Base-by-base conservation (phyloP, 2,113 vertebrate genomes). In the Arenaria interpres region DNA sequence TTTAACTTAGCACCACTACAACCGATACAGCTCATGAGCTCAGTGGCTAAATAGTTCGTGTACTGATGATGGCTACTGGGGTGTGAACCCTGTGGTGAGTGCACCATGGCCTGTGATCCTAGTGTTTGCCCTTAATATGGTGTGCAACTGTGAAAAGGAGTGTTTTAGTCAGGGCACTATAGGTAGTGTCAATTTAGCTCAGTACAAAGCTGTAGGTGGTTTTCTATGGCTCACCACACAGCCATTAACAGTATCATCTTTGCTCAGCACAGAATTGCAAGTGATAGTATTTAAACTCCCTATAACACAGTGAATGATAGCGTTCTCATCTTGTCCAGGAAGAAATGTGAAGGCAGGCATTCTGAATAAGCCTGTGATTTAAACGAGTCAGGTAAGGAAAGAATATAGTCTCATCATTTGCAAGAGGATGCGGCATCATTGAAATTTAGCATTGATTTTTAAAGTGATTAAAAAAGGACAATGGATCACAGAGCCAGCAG, bases 91-190 rank as follows among this genome's bases (percentile, higher is more conserved):
- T 66, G 53, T 64, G 30, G 16, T 35, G 74, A 66, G 50, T 53
- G 48, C 16, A 19, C 72, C 41, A 22, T 32, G 59, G 59, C 69
- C 89, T 81, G 10, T 62, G 64, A 78, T 94, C 50, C 62, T 76
- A 76, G 33, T 78, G 18, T 73, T 89, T 94, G 57, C 85, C 91
- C 93, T 97, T 97, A 95, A 94, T 82, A 63, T 6, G 23, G 66
- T 91, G 80, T 43, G 62, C 95, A 94, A 79, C 96, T 97, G 96
- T 96, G 97, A 97, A 97, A 97, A 95, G 82, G 88, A 97, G 81
- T 85, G 78, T 79, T 96, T 97, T 84, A 97, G 89, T 91, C 92
- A 72, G 18, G 45, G 33, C 35, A 18, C 86, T 62, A 67, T 35
- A 96, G 76, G 59, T 83, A 96, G 57, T 57, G 63, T 95, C 93